A percentile compares a stretch with the other conserved stretches of the same genome.
These are phyloP conservation scores for Eclectus roratus DNA, from an alignment of 2,113 vertebrate species.

Conservation along the genomic window DNA sequence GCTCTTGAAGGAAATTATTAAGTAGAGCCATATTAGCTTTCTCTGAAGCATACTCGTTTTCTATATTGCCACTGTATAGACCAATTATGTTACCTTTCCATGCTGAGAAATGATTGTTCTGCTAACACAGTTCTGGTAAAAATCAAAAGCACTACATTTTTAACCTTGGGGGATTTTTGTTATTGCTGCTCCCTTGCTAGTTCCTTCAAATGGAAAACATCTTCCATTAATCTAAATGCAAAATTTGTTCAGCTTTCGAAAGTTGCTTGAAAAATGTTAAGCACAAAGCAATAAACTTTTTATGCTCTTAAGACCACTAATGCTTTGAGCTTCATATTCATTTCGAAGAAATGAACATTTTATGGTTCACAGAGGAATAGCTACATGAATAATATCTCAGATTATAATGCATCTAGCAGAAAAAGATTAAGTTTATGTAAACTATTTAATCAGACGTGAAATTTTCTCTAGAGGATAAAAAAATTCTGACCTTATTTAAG, in stretches of 20 bases:
- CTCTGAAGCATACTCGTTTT: conserved; percentile 79
- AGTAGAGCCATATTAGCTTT: conserved; percentile 83
- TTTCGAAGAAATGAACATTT: conserved; percentile 85
- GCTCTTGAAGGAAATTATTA: conserved; percentile 84
- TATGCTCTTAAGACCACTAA: conserved; percentile 85
- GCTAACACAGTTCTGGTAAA: conserved; percentile 80
- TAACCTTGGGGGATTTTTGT: conserved; percentile 84
- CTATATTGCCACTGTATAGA: conserved; percentile 79
- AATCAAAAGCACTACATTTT: conserved; percentile 82
- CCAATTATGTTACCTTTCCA: conserved; percentile 84
- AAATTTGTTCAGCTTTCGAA: conserved; percentile 82
- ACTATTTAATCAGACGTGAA: conserved; percentile 85
- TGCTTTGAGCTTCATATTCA: conserved; percentile 84
- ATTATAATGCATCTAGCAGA: conserved; percentile 81
- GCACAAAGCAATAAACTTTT: conserved; percentile 85
- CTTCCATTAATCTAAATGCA: conserved; percentile 87
- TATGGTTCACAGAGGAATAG: conserved; percentile 85
- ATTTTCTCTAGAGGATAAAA: conserved; percentile 80
- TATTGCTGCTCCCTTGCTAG: conserved; percentile 77
- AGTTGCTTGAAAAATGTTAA: conserved; percentile 86
- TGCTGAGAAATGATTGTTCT: conserved; percentile 84
- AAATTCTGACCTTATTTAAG: conserved; percentile 79
- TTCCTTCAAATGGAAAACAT: conserved; percentile 82
- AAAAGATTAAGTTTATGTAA: conserved; percentile 86
- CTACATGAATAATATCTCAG: conserved; percentile 84